Percentiles rank a stretch among this genome's conserved stretches.
Conservation (phyloP, 2,888 invertebrate genomes). For the Ichneumon xanthorius region DNA sequence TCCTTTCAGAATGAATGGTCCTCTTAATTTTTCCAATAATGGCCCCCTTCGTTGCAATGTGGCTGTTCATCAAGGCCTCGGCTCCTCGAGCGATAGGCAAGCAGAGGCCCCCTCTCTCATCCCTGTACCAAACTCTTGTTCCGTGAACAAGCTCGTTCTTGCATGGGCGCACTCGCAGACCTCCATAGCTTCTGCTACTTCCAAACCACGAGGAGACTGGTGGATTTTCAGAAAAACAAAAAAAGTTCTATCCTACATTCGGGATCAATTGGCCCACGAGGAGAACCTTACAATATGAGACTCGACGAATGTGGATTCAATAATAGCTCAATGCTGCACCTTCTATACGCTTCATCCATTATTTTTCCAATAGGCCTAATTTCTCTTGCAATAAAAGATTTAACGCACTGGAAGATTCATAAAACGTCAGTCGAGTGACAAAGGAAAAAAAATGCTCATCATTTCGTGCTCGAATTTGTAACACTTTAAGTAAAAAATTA, state of each 20-base stretch:
- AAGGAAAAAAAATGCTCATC: too few species aligned
- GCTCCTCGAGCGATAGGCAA: slow-evolving; percentile 68
- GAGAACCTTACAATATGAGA: background rate
- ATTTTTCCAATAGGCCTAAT: background rate
- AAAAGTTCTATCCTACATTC: background rate
- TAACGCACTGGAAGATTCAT: background rate
- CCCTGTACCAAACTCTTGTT: background rate
- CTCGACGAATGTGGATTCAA: slow-evolving; percentile 24
- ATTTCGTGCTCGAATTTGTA: background rate
- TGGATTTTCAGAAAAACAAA: slow-evolving; percentile 21
- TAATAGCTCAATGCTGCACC: slow-evolving; percentile 1
- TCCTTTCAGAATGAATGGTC: slow-evolving; percentile 74
- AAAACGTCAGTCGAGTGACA: too few species aligned
- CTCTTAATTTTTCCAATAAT: slow-evolving; percentile 82
- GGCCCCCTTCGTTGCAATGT: slow-evolving; percentile 73
- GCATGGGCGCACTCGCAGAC: slow-evolving; percentile 23
- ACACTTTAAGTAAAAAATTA: background rate
- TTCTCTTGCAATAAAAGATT: background rate
- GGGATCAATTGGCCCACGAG: slow-evolving; percentile 7
- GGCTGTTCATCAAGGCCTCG: slow-evolving; percentile 78
- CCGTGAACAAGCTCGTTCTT: slow-evolving; percentile 23
- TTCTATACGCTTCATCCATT: background rate
- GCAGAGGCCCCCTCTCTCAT: slow-evolving; percentile 8
- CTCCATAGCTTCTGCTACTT: slow-evolving; percentile 4
- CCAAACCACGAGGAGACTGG: slow-evolving; percentile 10